Base-by-base conservation (phyloP, 2,797 vertebrate species). In the Hippoglossus hippoglossus region DNA sequence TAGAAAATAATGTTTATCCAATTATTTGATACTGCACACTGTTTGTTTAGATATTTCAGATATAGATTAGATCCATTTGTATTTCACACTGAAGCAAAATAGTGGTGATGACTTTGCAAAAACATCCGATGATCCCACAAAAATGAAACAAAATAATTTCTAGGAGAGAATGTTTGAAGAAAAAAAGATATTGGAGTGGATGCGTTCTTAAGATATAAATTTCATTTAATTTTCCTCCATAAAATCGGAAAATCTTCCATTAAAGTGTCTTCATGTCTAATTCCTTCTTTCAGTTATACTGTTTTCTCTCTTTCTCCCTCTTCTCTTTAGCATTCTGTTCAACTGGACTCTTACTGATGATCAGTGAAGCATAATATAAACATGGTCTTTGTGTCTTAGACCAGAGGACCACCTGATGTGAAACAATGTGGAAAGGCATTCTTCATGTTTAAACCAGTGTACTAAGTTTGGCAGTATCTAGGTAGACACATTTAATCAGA, bases 151-250 rank as follows among this genome's bases (percentile, higher is more conserved):
- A 63, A 76, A 67, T 50, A 25, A 47, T 61, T 25, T 55, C 10
- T 21, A 12, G 57, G 55, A 21, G 66, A 62, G 18, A 60, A 6
- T n/a, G 46, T 57, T 26, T 12, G 6, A 71, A 70, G 16, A 63
- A 75, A 71, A 10, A 10, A 46, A 34, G 52, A 58, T 47, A 4
- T 12, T 63, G 74, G 63, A 88, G 79, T 82, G 82, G 39, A 57
- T 57, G 25, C 63, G 22, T 12, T 57, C 25, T 15, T 1, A 56
- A 49, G 52, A 55, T 73, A 51, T 28, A 71, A 12, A 39, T 54
- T 46, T 46, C 15, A 22, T 67, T 63, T 2, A n/a, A 47, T 53
- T 1, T 66, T 67, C 58, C 71, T 51, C 26, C 26, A 26, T 26
- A 26, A 16, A 2, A 59, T 52, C 59, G 26, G 26, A 28, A 1